A percentile compares a stretch with the other conserved stretches of the same genome.
Evolutionary conservation across 2,888 invertebrate genomes (phyloP).

Genomic region (Prenolepis imparis): DNA sequence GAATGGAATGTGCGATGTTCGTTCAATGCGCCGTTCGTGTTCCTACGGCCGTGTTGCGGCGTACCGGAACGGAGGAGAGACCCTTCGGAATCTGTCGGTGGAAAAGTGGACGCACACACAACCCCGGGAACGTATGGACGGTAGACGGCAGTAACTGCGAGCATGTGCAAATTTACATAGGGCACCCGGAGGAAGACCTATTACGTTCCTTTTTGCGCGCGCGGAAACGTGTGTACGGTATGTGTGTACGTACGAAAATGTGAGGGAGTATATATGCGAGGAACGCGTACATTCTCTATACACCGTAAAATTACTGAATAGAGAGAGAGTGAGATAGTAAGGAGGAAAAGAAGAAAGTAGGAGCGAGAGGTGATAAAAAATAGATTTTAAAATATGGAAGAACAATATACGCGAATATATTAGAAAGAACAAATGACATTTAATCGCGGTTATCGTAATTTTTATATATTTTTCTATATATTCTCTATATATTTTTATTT

Average conservation of each 20-base stretch:
- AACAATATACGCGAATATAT: not conserved
- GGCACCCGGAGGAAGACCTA: constrained; percentile 72
- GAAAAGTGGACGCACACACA: constrained; percentile 61
- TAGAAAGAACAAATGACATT: not conserved
- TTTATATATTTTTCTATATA: not conserved
- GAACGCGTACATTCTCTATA: constrained; percentile 36
- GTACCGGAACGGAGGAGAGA: constrained; percentile 35
- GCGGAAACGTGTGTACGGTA: constrained; percentile 7
- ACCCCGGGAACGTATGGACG: constrained; percentile 63
- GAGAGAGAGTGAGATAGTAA: not conserved
- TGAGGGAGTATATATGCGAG: constrained; percentile 19
- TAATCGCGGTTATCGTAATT: not conserved
- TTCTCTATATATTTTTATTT: not conserved
- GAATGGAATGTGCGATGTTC: constrained; percentile 60
- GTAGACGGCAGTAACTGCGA: constrained; percentile 66
- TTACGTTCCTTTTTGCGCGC: constrained; percentile 70
- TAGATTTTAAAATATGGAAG: constrained; percentile 6
- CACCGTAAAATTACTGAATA: constrained; percentile 52
- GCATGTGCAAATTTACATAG: constrained; percentile 77
- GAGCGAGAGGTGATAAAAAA: constrained; percentile 22
- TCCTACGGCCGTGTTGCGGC: constrained; percentile 32
- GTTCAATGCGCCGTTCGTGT: constrained; percentile 29
- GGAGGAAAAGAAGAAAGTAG: not conserved
- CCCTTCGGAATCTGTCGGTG: constrained; percentile 62
- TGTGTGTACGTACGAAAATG: not conserved